phyloP scores from a whole-genome alignment of 2,113 vertebrate genomes.

The Delphinapterus leucas region DNA sequence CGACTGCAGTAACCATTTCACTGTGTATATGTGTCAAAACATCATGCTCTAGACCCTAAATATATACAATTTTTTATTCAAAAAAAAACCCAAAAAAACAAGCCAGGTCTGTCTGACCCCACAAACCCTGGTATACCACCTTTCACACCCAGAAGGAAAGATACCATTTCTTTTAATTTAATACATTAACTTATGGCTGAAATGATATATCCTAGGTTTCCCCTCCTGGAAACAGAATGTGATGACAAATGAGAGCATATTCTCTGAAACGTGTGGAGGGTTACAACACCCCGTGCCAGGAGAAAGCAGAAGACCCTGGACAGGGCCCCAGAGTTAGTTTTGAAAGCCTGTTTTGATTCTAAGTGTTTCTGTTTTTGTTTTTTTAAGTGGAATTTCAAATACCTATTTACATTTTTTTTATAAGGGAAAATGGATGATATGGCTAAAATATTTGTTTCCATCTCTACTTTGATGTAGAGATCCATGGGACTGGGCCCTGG shows the following conservation, averaged over 20 bases:
- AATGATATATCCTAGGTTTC: not conserved
- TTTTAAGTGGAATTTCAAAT: not conserved
- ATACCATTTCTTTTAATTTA: not conserved
- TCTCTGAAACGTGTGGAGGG: not conserved
- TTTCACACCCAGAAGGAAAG: not conserved
- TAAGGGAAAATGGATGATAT: not conserved
- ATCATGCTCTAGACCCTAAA: not conserved
- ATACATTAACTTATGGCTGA: not conserved
- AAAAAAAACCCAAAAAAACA: not conserved
- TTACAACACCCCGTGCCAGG: not conserved
- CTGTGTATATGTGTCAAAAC: not conserved
- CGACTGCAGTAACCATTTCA: not conserved
- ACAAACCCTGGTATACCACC: not conserved
- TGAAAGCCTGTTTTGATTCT: not conserved
- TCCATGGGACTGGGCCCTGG: not conserved
- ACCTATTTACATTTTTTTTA: not conserved
- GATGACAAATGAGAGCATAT: not conserved
- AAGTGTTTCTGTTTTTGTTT: not conserved
- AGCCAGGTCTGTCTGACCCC: not conserved
- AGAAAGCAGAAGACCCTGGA: not conserved
- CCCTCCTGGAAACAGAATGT: not conserved
- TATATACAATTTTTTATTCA: not conserved
- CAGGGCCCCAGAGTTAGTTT: not conserved
- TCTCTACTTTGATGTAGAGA: accelerated
- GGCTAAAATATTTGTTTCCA: not conserved